Conservation (phyloP, 2,113 vertebrate species). For the Myanophis thanlyinensis region DNA sequence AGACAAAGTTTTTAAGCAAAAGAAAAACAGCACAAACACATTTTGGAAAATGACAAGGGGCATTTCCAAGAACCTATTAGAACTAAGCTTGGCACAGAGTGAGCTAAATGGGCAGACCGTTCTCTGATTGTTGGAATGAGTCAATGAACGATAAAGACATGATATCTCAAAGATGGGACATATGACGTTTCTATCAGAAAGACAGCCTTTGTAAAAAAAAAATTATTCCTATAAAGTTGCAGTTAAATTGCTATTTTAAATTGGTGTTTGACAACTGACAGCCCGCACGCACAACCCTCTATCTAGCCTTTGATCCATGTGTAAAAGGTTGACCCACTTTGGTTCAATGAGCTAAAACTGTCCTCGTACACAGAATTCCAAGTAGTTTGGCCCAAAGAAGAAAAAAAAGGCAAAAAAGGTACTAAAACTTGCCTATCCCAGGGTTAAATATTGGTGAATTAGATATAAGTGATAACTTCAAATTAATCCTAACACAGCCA, state of each 20-base stretch:
- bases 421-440: background rate
- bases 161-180: constrained; percentile 27
- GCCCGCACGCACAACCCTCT: background rate
- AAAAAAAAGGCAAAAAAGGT: background rate
- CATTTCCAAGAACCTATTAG: constrained; percentile 27
- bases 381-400: background rate
- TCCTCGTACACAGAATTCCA: background rate
- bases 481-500: background rate
- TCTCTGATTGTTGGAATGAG: constrained; percentile 38
- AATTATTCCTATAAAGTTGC: background rate
- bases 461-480: background rate
- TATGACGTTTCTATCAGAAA: background rate
- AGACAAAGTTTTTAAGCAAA: constrained; percentile 28
- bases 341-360: background rate
- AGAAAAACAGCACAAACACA: constrained; percentile 39
- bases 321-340: background rate
- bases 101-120: constrained; percentile 1
- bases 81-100: constrained; percentile 25
- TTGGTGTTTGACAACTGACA: background rate
- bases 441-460: background rate
- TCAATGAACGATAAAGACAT: constrained; percentile 1
- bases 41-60: constrained; percentile 39
- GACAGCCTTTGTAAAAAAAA: constrained; percentile 2
- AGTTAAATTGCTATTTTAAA: background rate
- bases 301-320: background rate